Evolutionary conservation across 2,888 invertebrate species (phyloP), one percentile per base, ranked within the genome.

Genomic region (Mactromeris polynyma): DNA sequence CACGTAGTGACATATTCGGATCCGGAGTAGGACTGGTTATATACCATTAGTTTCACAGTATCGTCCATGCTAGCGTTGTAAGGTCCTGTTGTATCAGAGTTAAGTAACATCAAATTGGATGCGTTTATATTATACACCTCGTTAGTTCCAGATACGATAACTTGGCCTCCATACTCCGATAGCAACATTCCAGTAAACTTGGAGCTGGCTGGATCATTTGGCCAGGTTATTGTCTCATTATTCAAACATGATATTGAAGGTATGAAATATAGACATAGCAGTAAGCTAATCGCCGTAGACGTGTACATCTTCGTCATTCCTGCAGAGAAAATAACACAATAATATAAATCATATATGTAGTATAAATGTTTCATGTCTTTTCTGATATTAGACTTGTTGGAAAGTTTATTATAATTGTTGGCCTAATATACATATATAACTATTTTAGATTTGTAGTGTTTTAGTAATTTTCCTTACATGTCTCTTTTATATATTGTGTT

Each of bases 111-210:
- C 9, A 82, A 64, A 14, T 69, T 38, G 1, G 69, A 26, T 19
- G 82, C 40, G 26, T 82, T 82, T 0, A 82, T 33, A n/a, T 82
- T 64, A 64, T 82, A 82, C 14, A 82, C 82, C 26, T 17, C 40
- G 38, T 82, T 64, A 21, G 38, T 38, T 69, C 82, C 82, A 36
- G 82, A 64, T 26, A 82, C 58, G 17, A 82, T 40, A 2, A 82
- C 11, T 21, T 69, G 82, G 6, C 19, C 31, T 38, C 42, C 82
- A 64, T 82, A n/a, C n/a, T 42, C 69, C 2, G 58, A 33, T 7
- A 82, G 42, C 2, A 82, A n/a, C 82, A 82, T 82, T 17, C 36
- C 73, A 33, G 14, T 73, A 17, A 73, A 73, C 6, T 33, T 31
- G 73, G 14, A 11, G 3, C 19, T 4, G 33, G 31, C 14, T 17